Evolutionary conservation across 2,113 vertebrate genomes (phyloP).

Genomic region (Oenanthe melanoleuca): DNA sequence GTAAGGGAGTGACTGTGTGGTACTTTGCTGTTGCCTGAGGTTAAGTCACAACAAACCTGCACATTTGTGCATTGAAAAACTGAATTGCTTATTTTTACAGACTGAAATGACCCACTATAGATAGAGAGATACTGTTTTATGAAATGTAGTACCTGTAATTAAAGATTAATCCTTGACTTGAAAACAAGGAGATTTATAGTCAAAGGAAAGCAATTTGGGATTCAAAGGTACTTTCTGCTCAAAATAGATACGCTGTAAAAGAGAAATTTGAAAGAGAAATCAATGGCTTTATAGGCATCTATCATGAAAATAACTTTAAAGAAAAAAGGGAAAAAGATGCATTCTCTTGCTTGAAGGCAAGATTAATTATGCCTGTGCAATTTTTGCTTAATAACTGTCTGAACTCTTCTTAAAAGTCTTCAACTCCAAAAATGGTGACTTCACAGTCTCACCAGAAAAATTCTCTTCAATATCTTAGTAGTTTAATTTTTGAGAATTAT

Average conservation of each 20-base stretch:
- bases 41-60: neutral
- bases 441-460: neutral
- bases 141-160: neutral
- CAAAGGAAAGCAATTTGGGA: neutral
- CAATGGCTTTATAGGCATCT: neutral
- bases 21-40: neutral
- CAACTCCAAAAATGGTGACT: neutral
- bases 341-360: neutral
- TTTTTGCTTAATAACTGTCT: neutral
- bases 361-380: neutral
- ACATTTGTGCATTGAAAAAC: neutral
- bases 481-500: neutral
- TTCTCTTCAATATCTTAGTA: neutral
- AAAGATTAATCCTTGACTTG: neutral
- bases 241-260: neutral
- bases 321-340: neutral
- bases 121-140: neutral
- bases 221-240: neutral
- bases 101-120: neutral
- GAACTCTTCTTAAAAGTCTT: neutral
- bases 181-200: neutral
- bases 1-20: rapidly evolving
- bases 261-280: neutral
- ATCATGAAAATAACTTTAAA: neutral
- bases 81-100: neutral